phyloP scores from a whole-genome alignment of 2,888 invertebrate species.

The Nomada flava region DNA sequence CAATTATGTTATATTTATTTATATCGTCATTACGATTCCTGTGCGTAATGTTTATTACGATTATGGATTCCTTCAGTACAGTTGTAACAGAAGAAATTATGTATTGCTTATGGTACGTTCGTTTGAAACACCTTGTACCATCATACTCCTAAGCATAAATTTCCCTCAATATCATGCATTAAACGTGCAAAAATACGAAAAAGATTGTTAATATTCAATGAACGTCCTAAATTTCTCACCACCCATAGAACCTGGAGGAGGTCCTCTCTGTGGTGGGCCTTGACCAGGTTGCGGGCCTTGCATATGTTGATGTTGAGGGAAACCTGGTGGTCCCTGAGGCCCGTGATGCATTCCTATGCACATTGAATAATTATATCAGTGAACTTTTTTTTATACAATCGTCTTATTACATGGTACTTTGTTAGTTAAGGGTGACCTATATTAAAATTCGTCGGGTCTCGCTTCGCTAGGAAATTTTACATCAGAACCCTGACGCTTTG shows the following conservation, averaged over 20 bases:
- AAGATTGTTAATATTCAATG: slow-evolving; percentile 73
- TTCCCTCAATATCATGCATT: slow-evolving; percentile 75
- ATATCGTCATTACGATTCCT: not conserved
- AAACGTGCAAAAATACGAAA: slow-evolving; percentile 15
- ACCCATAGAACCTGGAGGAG: slow-evolving; percentile 85
- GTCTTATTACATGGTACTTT: slow-evolving; percentile 28
- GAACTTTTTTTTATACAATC: slow-evolving; percentile 42
- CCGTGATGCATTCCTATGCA: slow-evolving; percentile 87
- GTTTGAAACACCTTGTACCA: slow-evolving; percentile 71
- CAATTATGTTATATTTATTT: not conserved
- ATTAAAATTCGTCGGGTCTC: slow-evolving; percentile 30
- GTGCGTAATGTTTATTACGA: not conserved
- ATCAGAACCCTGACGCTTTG: slow-evolving; percentile 7
- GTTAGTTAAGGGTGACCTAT: slow-evolving; percentile 22
- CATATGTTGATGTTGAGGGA: slow-evolving; percentile 85
- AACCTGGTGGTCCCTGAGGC: slow-evolving; percentile 86
- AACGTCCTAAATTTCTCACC: slow-evolving; percentile 76
- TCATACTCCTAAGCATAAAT: slow-evolving; percentile 65
- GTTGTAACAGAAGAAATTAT: slow-evolving; percentile 9
- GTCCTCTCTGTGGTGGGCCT: slow-evolving; percentile 87
- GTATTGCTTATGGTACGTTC: slow-evolving; percentile 14
- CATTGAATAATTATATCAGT: slow-evolving; percentile 68
- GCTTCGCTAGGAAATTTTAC: slow-evolving; percentile 4
- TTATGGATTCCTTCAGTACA: not conserved
- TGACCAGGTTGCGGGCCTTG: slow-evolving; percentile 90